Evolutionary conservation across 2,113 vertebrate species (phyloP).

Genomic region (Sinocyclocheilus anophthalmus): DNA sequence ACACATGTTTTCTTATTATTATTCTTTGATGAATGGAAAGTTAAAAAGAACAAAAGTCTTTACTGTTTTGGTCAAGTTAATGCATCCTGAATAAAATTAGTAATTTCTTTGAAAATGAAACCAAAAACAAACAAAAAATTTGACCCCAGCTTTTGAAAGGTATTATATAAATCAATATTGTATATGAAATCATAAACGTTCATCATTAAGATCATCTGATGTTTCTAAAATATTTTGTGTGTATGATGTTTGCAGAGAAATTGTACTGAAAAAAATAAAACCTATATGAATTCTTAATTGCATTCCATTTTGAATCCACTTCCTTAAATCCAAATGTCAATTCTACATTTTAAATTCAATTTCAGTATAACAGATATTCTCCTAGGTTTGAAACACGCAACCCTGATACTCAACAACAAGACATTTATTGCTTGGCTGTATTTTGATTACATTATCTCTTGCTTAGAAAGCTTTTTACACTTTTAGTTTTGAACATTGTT

Average conservation of each 20-base stretch:
- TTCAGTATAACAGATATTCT: not conserved
- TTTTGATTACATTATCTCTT: not conserved
- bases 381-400: not conserved
- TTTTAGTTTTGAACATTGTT: conserved; percentile 67
- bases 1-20: not conserved
- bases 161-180: not conserved
- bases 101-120: not conserved
- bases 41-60: not conserved
- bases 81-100: not conserved
- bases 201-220: not conserved
- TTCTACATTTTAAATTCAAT: not conserved
- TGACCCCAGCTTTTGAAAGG: not conserved
- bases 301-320: not conserved
- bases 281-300: not conserved
- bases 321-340: not conserved
- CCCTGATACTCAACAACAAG: not conserved
- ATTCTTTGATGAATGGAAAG: not conserved
- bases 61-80: not conserved
- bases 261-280: not conserved
- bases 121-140: no score
- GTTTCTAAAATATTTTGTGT: not conserved
- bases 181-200: not conserved
- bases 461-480: conserved; percentile 51
- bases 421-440: not conserved
- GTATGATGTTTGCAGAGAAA: not conserved